phyloP scores from a whole-genome alignment of 2,888 invertebrate genomes.

The Galeruca laticollis region DNA sequence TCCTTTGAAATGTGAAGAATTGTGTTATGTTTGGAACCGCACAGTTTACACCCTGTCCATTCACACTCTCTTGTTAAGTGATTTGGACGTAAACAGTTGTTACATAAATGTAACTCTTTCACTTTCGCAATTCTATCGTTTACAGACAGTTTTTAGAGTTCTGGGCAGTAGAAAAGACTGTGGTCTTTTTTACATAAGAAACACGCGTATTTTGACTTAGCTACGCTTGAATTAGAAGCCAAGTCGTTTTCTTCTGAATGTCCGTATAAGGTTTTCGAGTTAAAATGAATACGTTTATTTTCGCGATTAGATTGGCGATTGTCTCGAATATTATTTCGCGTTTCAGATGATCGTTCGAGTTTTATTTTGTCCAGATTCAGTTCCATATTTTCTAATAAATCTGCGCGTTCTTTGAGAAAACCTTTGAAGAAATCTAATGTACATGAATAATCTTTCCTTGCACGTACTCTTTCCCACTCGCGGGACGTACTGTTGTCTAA shows the following conservation, averaged over 20 bases:
- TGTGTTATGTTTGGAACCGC: constrained; percentile 36
- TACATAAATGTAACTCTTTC: constrained; percentile 27
- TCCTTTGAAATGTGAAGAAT: background rate
- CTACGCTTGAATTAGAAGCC: background rate
- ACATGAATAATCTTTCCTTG: no score
- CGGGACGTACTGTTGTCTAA: constrained; percentile 29
- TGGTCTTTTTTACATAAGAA: constrained; percentile 36
- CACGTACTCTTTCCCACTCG: constrained; percentile 36
- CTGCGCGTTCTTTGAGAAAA: constrained; percentile 39
- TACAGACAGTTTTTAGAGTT: constrained; percentile 30
- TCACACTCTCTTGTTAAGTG: constrained; percentile 34
- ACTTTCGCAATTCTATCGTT: constrained; percentile 25
- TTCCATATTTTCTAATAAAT: constrained; percentile 37
- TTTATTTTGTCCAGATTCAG: background rate
- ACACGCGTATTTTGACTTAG: constrained; percentile 22
- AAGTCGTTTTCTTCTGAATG: constrained; percentile 4
- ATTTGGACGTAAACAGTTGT: constrained; percentile 29
- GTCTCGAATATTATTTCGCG: background rate
- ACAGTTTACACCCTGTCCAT: constrained; percentile 35
- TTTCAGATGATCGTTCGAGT: background rate
- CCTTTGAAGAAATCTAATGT: constrained; percentile 29
- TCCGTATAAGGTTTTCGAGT: background rate
- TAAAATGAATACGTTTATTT: background rate
- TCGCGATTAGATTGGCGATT: background rate
- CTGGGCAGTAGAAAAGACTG: constrained; percentile 33